Evolutionary conservation across 2,888 invertebrate species (phyloP).

Genomic region (Apodemia hepburni): DNA sequence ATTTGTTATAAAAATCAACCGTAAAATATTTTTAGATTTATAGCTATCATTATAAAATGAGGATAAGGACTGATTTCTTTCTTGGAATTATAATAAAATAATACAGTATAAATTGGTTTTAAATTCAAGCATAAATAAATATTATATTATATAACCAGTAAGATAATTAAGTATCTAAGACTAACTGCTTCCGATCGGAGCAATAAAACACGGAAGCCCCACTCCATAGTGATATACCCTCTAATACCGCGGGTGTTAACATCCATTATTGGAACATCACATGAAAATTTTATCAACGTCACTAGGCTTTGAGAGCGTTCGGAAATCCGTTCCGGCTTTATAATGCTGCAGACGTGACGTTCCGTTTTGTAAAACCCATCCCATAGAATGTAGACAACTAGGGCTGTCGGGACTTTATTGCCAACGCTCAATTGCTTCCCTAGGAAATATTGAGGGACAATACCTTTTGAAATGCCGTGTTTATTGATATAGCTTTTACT

Average conservation of each 20-base stretch:
- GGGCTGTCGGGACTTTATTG: conserved; percentile 37
- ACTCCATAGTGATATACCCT: not conserved
- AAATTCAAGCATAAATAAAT: too few relatives aligned
- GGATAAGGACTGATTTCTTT: too few relatives aligned
- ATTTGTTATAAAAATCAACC: too few relatives aligned
- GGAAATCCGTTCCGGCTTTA: conserved; percentile 55
- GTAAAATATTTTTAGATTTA: too few relatives aligned
- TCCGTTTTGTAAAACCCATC: conserved; percentile 37
- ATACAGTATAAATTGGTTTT: too few relatives aligned
- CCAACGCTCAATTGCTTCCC: not conserved
- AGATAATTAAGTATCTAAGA: too few relatives aligned
- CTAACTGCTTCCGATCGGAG: not conserved
- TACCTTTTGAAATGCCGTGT: conserved; percentile 6
- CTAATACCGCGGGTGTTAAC: conserved; percentile 5
- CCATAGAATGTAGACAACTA: conserved; percentile 39
- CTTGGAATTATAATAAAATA: too few relatives aligned
- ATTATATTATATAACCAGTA: too few relatives aligned
- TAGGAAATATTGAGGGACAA: not conserved
- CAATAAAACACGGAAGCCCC: not conserved
- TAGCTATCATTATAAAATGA: too few relatives aligned
- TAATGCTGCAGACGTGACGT: conserved; percentile 45
- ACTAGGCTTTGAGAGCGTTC: conserved; percentile 45
- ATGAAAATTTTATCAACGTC: conserved; percentile 42
- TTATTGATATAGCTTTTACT: conserved; percentile 22
- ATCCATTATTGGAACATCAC: conserved; percentile 21